phyloP scores from a whole-genome alignment of 2,113 vertebrate genomes.

The Isichthys henryi region DNA sequence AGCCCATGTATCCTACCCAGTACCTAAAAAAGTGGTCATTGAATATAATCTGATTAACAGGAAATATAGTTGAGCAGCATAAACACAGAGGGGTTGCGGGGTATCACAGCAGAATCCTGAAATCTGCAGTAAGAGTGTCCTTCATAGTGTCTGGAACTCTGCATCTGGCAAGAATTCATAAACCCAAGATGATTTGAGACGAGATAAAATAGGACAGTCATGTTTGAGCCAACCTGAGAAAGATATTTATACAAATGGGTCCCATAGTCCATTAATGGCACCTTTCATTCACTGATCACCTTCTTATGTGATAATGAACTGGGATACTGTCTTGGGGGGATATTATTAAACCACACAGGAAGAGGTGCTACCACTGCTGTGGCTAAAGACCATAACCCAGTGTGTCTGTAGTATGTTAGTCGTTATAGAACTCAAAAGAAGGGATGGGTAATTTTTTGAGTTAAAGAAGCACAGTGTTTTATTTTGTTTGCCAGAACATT shows the following conservation, averaged over 20 bases:
- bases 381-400: no score
- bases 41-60: not conserved
- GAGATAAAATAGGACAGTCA: not conserved
- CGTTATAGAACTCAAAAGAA: not conserved
- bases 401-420: no score
- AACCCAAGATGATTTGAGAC: not conserved
- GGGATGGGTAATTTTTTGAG: not conserved
- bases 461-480: not conserved
- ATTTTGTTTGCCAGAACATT: not conserved
- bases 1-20: no score
- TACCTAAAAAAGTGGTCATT: not conserved
- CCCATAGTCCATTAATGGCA: not conserved
- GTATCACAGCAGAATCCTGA: not conserved
- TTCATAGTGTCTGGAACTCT: not conserved
- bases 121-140: not conserved
- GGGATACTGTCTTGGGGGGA: not conserved
- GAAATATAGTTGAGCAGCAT: not conserved
- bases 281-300: not conserved
- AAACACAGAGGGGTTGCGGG: not conserved
- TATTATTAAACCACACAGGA: not conserved
- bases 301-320: not conserved
- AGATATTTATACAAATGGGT: not conserved
- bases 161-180: not conserved
- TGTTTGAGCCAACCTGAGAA: not conserved
- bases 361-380: not conserved